Evolutionary conservation across 2,888 invertebrate species (phyloP).

Genomic region (Melanargia galathea): DNA sequence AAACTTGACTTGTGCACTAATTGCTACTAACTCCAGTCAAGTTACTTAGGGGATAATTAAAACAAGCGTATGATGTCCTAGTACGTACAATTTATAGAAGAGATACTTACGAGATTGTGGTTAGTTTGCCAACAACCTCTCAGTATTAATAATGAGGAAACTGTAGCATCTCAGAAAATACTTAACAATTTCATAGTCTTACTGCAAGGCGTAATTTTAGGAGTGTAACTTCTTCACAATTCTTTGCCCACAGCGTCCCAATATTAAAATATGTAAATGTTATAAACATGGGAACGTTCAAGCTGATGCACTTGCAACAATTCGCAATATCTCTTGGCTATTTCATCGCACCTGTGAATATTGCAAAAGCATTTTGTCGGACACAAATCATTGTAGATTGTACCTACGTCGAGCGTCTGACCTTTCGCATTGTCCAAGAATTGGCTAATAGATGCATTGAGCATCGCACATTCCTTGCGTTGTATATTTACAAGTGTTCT

Average conservation of each 20-base stretch:
- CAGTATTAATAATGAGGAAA: too few species aligned
- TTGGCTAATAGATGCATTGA: slow-evolving; percentile 47
- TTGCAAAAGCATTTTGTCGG: slow-evolving; percentile 5
- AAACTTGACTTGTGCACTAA: slow-evolving; percentile 21
- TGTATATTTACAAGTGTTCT: too few species aligned
- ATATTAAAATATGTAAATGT: not conserved
- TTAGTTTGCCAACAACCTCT: too few species aligned
- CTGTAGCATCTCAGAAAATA: too few species aligned
- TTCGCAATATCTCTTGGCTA: not conserved
- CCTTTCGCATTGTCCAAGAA: slow-evolving; percentile 53
- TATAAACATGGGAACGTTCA: not conserved
- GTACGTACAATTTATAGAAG: slow-evolving; percentile 1
- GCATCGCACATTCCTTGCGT: slow-evolving; percentile 5
- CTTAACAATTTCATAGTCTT: too few species aligned
- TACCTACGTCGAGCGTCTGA: slow-evolving; percentile 46
- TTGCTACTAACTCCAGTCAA: slow-evolving; percentile 16
- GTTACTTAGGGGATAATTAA: slow-evolving; percentile 26
- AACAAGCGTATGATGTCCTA: not conserved
- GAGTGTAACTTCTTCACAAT: too few species aligned
- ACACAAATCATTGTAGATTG: slow-evolving; percentile 41
- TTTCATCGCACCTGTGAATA: not conserved
- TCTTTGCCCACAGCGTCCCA: not conserved
- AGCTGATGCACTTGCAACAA: not conserved
- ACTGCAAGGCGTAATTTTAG: too few species aligned
- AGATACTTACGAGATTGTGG: too few species aligned